phyloP scores from a whole-genome alignment of 2,113 vertebrate species.

The Polypterus bichir region DNA sequence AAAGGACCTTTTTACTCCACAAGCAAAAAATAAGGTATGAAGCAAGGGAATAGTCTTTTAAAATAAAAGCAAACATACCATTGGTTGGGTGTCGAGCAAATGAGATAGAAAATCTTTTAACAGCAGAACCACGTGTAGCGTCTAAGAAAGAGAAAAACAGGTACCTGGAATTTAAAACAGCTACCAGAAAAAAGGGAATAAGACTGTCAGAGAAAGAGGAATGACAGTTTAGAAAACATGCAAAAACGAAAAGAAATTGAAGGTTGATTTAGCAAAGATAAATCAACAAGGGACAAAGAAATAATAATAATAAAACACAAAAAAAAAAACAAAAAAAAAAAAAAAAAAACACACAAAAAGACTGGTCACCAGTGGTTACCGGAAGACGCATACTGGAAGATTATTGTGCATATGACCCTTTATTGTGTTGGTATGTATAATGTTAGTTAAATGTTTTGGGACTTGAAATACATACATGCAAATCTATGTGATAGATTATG shows the following conservation, averaged over 20 bases:
- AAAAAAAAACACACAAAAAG: constrained; percentile 9
- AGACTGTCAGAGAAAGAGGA: constrained; percentile 40
- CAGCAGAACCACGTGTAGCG: constrained; percentile 84
- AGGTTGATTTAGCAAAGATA: neutral
- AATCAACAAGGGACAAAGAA: too few relatives aligned
- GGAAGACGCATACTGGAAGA: neutral
- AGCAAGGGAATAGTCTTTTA: constrained; percentile 55
- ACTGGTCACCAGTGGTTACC: constrained; percentile 1
- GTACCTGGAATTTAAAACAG: constrained; percentile 79
- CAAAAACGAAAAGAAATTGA: constrained; percentile 30
- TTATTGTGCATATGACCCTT: neutral
- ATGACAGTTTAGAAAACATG: constrained; percentile 31
- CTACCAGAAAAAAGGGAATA: constrained; percentile 57
- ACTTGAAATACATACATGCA: too few relatives aligned
- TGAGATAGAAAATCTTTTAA: constrained; percentile 95
- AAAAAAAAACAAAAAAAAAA: constrained; percentile 35
- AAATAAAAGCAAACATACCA: constrained; percentile 88
- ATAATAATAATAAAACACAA: neutral
- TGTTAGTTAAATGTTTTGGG: neutral
- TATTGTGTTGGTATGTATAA: neutral
- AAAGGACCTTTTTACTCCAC: constrained; percentile 45
- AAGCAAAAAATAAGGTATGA: constrained; percentile 50
- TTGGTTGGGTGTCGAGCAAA: constrained; percentile 95
- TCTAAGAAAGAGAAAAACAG: constrained; percentile 95
- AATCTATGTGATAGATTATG: too few relatives aligned